phyloP scores from a whole-genome alignment of 2,888 invertebrate genomes.

The Yponomeuta malinellus region DNA sequence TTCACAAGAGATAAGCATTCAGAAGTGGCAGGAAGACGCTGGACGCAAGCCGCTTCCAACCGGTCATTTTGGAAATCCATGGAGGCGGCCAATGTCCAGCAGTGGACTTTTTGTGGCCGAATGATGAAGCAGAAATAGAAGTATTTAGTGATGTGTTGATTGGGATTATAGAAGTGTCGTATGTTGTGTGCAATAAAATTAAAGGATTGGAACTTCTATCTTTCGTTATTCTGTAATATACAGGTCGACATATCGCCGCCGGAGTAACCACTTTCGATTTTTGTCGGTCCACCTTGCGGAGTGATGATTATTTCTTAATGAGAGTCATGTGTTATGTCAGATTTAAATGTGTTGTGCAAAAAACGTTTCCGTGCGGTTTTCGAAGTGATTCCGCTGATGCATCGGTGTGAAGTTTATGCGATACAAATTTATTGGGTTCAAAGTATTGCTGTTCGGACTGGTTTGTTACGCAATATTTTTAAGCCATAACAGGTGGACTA shows the following conservation, averaged over 20 bases:
- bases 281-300: constrained; percentile 14
- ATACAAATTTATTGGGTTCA: not conserved
- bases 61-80: no score
- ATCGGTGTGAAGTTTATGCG: not conserved
- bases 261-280: constrained; percentile 22
- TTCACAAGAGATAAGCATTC: no score
- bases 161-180: no score
- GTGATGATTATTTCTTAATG: constrained; percentile 7
- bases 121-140: no score
- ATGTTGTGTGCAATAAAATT: no score
- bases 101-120: no score
- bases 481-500: not conserved
- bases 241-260: not conserved
- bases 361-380: not conserved
- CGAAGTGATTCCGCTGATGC: not conserved
- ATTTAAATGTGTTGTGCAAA: not conserved
- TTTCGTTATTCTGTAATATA: not conserved
- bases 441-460: not conserved
- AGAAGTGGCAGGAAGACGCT: no score
- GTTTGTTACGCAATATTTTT: not conserved
- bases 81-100: no score
- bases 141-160: no score
- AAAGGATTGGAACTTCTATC: not conserved
- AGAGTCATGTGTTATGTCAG: constrained; percentile 7
- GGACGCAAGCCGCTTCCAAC: no score